Conservation (phyloP, 2,113 vertebrate genomes). For the Clarias gariepinus region DNA sequence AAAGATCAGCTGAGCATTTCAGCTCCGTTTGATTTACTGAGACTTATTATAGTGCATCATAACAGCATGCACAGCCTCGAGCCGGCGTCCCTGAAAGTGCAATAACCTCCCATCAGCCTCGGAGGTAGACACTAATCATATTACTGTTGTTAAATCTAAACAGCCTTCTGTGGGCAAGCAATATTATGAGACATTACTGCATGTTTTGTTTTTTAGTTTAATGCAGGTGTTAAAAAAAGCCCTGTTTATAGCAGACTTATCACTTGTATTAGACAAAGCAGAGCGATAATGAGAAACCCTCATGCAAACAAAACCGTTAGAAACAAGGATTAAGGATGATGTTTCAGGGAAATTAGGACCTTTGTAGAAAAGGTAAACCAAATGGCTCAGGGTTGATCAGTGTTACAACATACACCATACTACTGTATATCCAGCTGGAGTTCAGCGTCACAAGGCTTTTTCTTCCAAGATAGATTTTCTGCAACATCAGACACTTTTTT, state of each 20-base stretch:
- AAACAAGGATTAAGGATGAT: background rate
- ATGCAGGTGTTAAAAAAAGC: background rate
- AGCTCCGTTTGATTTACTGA: slow-evolving; percentile 27
- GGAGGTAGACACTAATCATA: background rate
- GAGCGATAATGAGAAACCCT: background rate
- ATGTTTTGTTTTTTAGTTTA: background rate
- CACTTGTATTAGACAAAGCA: background rate
- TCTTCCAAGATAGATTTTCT: background rate
- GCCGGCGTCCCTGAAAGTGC: slow-evolving; percentile 18
- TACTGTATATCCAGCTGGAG: too few species aligned
- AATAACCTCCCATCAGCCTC: slow-evolving; percentile 32
- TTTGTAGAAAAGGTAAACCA: background rate
- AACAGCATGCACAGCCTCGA: background rate
- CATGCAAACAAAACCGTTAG: background rate
- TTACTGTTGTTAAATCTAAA: slow-evolving; percentile 8
- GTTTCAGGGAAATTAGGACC: background rate
- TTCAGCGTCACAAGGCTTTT: background rate
- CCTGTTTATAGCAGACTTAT: background rate
- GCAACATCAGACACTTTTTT: background rate
- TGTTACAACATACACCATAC: background rate
- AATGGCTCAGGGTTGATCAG: background rate
- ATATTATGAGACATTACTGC: background rate
- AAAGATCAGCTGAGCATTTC: slow-evolving; percentile 36
- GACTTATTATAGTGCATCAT: slow-evolving; percentile 4
- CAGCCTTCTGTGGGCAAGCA: background rate